Base-by-base conservation (phyloP, 2,888 invertebrate species). In the Mesoligia furuncula region DNA sequence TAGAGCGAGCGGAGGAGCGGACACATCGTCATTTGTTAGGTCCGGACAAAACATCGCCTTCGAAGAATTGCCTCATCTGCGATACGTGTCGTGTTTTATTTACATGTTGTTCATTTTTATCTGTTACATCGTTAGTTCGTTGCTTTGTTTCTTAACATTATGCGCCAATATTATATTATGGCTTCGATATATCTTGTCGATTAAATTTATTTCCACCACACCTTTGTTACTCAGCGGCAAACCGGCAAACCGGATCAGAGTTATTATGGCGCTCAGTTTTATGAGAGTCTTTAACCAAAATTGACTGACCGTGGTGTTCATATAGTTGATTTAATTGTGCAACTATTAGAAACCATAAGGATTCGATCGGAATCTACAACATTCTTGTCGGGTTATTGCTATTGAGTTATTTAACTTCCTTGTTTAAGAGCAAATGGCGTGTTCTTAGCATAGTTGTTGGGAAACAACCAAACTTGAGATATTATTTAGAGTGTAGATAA, bases 1-100 rank as follows among this genome's bases (percentile, higher is more conserved):
- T 82, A 82, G 85, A 81, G 75, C 79, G 65, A 67, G 68, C 73
- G 61, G 64, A 77, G 74, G 62, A 73, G 71, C 79, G 73, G 73
- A 76, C 79, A 73, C 81, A 51, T 74, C 81, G 81, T 88, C 87
- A 90, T 91, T 91, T 91, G 87, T 91, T 87, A 89, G 78, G 75
- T 67, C 71, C 70, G 84, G 82, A 91, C 89, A 88, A 91, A 91
- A 88, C 90, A 88, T 84, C 84, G 83, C 45, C 85, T 93, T 93
- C 93, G 88, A 82, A 91, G 93, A 93, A 93, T 89, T 89, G 89
- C 89, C 90, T 88, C 90, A 89, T 89, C 88, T 85, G 87, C 79
- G 70, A 85, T 76, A 79, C 76, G 75, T 84, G 89, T 91, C 87
- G 90, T 92, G 88, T 90, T 92, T 92, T 91, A 91, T 91, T 92